A percentile compares a stretch with the other conserved stretches of the same genome.
Conservation (phyloP, 2,888 invertebrate genomes). For the Leistus spinibarbis region DNA sequence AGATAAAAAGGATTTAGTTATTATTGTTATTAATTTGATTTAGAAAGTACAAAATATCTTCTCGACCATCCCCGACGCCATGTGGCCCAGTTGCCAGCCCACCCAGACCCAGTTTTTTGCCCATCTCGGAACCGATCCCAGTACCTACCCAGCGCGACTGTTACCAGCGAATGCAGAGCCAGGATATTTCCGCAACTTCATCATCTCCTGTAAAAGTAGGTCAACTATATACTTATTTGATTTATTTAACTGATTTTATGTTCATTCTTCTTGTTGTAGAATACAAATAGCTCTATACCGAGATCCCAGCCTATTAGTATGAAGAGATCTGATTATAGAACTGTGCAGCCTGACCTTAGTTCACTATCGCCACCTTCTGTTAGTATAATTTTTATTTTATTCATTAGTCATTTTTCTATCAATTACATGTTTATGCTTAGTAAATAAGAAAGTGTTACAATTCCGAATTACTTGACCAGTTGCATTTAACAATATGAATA, state of each 20-base stretch:
- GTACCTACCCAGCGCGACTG: constrained; percentile 71
- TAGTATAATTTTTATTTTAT: constrained; percentile 52
- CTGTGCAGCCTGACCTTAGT: constrained; percentile 78
- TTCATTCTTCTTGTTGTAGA: constrained; percentile 41
- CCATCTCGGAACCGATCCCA: constrained; percentile 77
- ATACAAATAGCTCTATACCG: constrained; percentile 64
- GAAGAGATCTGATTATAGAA: constrained; percentile 75
- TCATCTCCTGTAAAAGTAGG: constrained; percentile 28
- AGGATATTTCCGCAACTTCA: constrained; percentile 21
- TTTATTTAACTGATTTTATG: neutral
- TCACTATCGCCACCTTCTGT: constrained; percentile 91
- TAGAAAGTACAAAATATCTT: constrained; percentile 36
- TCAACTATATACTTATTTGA: constrained; percentile 3
- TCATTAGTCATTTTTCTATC: neutral
- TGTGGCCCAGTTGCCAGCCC: constrained; percentile 60
- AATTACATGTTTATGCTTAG: neutral
- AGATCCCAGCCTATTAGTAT: constrained; percentile 87
- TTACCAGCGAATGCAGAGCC: constrained; percentile 56
- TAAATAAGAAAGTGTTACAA: too few species aligned
- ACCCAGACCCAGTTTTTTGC: constrained; percentile 70
- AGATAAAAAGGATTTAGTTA: neutral
- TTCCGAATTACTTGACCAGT: too few species aligned
- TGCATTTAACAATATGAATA: too few species aligned
- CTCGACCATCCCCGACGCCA: constrained; percentile 34
- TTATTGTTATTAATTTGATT: neutral